phyloP scores from a whole-genome alignment of 2,888 invertebrate species.

The Anoncus sp. region DNA sequence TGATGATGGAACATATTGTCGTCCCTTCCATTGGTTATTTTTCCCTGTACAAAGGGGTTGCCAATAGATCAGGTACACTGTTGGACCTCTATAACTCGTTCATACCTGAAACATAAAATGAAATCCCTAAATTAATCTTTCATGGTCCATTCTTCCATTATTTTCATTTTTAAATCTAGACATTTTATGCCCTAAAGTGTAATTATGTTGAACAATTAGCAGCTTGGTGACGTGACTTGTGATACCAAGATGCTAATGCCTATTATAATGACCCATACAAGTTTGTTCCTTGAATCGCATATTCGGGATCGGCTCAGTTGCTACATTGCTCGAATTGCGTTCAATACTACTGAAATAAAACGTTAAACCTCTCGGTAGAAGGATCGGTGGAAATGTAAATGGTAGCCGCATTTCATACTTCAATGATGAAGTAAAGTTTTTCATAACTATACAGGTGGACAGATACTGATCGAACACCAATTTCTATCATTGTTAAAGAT shows the following conservation, averaged over 20 bases:
- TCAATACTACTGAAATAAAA: no score
- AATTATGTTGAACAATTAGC: background rate
- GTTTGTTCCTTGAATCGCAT: no score
- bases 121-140: background rate
- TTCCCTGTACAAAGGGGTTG: background rate
- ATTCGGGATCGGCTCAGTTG: no score
- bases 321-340: no score
- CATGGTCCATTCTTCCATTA: background rate
- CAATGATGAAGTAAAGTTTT: no score
- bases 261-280: no score
- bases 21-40: background rate
- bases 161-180: background rate
- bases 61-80: background rate
- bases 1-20: background rate
- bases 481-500: no score
- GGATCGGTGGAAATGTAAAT: no score
- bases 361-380: no score
- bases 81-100: background rate
- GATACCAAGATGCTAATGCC: background rate
- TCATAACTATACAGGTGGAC: no score
- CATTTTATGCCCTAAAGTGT: background rate
- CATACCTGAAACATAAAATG: slow-evolving; percentile 63
- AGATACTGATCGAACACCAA: no score
- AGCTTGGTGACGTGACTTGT: background rate
- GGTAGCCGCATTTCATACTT: no score